phyloP scores from a whole-genome alignment of 53 echinoderm and acorn worm genomes.

The Pentamera pediparva region DNA sequence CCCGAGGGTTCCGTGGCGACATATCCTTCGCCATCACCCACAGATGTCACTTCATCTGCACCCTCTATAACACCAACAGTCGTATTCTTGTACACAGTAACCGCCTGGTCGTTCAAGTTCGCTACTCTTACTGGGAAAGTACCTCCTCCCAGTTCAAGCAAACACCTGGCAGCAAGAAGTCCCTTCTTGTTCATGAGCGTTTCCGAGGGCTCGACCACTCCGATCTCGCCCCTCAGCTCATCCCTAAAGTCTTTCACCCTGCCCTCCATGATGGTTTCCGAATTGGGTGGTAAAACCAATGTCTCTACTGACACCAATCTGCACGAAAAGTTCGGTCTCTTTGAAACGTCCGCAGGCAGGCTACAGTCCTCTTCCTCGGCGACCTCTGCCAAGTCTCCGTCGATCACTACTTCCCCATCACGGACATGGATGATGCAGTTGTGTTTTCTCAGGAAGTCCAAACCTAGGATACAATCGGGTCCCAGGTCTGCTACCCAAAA shows the following conservation, averaged over 20 bases:
- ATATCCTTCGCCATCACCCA: not conserved
- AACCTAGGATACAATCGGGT: constrained; percentile 3
- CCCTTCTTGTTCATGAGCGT: not conserved
- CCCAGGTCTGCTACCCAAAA: not conserved
- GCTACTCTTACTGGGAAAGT: not conserved
- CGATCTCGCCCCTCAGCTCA: not conserved
- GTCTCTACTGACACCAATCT: not conserved
- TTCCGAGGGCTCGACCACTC: not conserved
- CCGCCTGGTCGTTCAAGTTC: constrained; percentile 2
- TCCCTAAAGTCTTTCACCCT: not conserved
- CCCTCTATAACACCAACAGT: constrained; percentile 2
- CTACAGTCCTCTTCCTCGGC: not conserved
- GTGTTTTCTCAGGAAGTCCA: not conserved
- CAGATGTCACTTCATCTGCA: not conserved
- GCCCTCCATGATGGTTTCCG: not conserved
- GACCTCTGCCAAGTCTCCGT: not conserved
- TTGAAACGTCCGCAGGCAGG: not conserved
- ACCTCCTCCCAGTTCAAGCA: not conserved
- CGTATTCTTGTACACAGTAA: not conserved
- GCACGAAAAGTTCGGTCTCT: not conserved
- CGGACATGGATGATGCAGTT: not conserved
- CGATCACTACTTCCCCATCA: not conserved
- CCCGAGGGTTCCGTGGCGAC: not conserved
- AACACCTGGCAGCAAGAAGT: not conserved
- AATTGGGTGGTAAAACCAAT: not conserved